Evolutionary conservation across 2,113 vertebrate genomes (phyloP), one percentile per base, ranked within the genome.

Genomic region (Cichladusa arquata): DNA sequence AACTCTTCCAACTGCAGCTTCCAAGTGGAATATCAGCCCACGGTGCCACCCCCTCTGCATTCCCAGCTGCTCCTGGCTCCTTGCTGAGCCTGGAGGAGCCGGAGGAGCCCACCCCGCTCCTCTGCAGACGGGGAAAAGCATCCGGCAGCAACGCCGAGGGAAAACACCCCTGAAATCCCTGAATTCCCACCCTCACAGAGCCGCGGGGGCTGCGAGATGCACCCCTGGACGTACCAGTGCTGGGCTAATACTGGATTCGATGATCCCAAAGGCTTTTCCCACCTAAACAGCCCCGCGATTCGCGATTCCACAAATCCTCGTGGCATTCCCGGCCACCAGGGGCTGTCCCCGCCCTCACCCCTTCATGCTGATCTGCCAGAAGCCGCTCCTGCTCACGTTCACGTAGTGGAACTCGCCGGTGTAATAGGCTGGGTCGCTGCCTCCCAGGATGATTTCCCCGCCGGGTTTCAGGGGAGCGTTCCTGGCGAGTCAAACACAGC

Each of bases 311-410:
- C 50, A 50, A 26, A 50, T 25, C 14, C 25, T 6, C 24, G 48
- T 5, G 48, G 14, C 48, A 24, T 26, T 50, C 48, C 48, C 25
- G 24, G 48, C 48, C 48, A 4, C 3, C 47, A 1, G 45, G 10
- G 22, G 34, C 28, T 5, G 5, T 9, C 20, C n/a, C 51, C 6
- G 47, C 14, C 31, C 98, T 97, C 93, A 99, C 99, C 99, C 99
- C 94, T 99, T 99, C 98, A 99, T 98, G 57, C 70, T 96, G 91
- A 99, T 98, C 92, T 99, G 98, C 99, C 99, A 99, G 94, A 98
- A 99, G 54, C 98, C 99, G 3, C 87, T 95, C 89, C 98, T 98
- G 96, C 95, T 98, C 78, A 98, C 76, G 58, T 97, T 97, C 81
- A 99, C 47, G 14, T 99, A 99, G 94, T 99, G 98, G 91, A 99